A percentile compares a stretch with the other conserved stretches of the same genome.
Conservation (phyloP, 2,113 vertebrate genomes). For the Saiga tatarica region DNA sequence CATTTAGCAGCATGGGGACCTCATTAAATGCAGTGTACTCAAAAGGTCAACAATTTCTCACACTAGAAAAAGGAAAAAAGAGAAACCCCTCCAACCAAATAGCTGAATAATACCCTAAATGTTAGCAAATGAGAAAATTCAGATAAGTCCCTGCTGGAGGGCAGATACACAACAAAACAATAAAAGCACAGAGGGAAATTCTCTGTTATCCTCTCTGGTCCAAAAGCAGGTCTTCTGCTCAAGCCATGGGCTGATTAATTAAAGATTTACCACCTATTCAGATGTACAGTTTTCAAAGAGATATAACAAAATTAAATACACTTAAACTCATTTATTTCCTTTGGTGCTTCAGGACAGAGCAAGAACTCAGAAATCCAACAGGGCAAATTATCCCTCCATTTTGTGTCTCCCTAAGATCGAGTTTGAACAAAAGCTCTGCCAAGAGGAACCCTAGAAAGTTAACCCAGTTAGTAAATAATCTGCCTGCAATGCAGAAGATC, state of each 20-base stretch:
- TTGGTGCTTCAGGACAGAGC: neutral
- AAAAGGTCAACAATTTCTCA: constrained; percentile 38
- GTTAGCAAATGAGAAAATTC: neutral
- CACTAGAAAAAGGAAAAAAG: neutral
- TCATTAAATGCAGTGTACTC: constrained; percentile 25
- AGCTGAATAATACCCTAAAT: neutral
- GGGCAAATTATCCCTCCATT: neutral
- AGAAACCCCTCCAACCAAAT: neutral
- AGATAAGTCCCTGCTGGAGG: neutral
- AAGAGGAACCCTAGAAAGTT: neutral
- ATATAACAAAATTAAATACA: neutral
- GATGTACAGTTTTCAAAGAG: neutral
- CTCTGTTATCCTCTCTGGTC: neutral
- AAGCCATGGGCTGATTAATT: neutral
- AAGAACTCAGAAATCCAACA: constrained; percentile 1
- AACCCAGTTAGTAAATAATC: neutral
- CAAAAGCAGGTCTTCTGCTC: neutral
- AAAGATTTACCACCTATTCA: neutral
- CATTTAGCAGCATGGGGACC: neutral
- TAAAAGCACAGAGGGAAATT: neutral
- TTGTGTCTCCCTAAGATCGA: neutral
- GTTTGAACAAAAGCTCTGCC: neutral
- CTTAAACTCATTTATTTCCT: neutral
- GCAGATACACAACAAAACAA: fast-evolving
- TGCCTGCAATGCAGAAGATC: neutral